Conservation (phyloP, 2,888 invertebrate species). For the Aphidoletes aphidimyza region DNA sequence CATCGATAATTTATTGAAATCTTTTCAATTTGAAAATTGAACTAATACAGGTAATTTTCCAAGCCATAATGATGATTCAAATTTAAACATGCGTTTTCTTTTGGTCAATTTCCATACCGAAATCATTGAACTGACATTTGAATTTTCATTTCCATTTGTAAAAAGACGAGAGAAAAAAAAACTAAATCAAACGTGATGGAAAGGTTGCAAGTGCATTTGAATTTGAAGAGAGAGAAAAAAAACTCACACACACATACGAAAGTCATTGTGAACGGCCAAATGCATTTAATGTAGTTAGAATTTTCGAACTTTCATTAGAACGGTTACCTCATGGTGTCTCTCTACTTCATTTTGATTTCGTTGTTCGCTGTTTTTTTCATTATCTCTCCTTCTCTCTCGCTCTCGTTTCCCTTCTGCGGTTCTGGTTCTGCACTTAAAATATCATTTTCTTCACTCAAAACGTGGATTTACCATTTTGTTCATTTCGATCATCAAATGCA, state of each 20-base stretch:
- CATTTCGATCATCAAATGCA: conserved; percentile 45
- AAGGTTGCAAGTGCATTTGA: background rate
- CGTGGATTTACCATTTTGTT: background rate
- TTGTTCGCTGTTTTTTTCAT: background rate
- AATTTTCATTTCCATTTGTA: too few species aligned
- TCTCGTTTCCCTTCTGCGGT: background rate
- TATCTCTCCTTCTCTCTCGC: background rate
- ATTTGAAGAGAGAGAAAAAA: too few species aligned
- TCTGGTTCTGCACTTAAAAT: conserved; percentile 44
- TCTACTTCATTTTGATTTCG: conserved; percentile 3
- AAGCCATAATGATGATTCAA: background rate
- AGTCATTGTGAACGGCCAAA: too few species aligned
- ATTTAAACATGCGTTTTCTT: background rate
- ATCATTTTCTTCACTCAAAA: conserved; percentile 40
- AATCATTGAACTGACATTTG: background rate
- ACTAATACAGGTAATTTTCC: too few species aligned
- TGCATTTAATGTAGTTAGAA: background rate
- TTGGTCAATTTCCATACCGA: background rate
- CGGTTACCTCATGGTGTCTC: background rate
- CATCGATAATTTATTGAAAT: background rate
- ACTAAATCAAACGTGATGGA: background rate
- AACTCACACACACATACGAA: background rate
- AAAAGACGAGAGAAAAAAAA: too few species aligned
- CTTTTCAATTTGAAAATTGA: conserved; percentile 8
- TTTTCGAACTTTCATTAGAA: conserved; percentile 8